Percentiles rank a stretch among this genome's conserved stretches.
Evolutionary conservation across 2,888 invertebrate genomes (phyloP).

Genomic region (Polydrusus pterygomalis): DNA sequence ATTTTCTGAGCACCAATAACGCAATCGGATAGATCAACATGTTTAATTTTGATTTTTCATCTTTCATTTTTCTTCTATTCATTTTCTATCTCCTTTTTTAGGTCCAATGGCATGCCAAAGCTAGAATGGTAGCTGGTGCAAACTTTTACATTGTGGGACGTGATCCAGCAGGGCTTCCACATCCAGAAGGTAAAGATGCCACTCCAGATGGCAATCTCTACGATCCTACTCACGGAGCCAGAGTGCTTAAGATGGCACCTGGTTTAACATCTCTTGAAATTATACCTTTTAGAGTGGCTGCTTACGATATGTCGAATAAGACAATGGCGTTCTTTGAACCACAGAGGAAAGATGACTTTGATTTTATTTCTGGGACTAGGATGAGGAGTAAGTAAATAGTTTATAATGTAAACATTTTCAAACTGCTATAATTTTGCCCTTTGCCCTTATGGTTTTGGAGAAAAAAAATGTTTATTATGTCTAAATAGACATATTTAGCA

Average conservation of each 20-base stretch:
- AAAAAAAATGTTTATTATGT: too few species aligned
- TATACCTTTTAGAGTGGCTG: slow-evolving; percentile 98
- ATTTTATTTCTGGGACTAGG: slow-evolving; percentile 95
- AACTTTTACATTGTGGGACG: slow-evolving; percentile 98
- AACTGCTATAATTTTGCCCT: too few species aligned
- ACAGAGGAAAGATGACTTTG: slow-evolving; percentile 90
- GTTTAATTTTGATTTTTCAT: too few species aligned
- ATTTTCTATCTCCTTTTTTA: too few species aligned
- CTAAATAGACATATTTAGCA: too few species aligned
- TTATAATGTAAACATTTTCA: too few species aligned
- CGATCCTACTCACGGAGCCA: slow-evolving; percentile 93
- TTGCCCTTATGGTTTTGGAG: too few species aligned
- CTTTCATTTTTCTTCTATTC: too few species aligned
- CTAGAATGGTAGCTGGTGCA: slow-evolving; percentile 95
- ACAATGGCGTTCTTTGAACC: slow-evolving; percentile 96
- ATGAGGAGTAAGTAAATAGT: slow-evolving; percentile 81
- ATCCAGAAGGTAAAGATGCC: slow-evolving; percentile 79
- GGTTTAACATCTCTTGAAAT: slow-evolving; percentile 94
- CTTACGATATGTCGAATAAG: slow-evolving; percentile 89
- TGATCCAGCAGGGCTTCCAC: slow-evolving; percentile 97
- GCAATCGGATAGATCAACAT: too few species aligned
- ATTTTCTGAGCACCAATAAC: too few species aligned
- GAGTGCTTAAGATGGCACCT: slow-evolving; percentile 92
- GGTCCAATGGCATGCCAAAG: slow-evolving; percentile 91
- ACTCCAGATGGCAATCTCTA: slow-evolving; percentile 87